phyloP scores from a whole-genome alignment of 2,888 invertebrate species.

The Tricholauxania praeusta region DNA sequence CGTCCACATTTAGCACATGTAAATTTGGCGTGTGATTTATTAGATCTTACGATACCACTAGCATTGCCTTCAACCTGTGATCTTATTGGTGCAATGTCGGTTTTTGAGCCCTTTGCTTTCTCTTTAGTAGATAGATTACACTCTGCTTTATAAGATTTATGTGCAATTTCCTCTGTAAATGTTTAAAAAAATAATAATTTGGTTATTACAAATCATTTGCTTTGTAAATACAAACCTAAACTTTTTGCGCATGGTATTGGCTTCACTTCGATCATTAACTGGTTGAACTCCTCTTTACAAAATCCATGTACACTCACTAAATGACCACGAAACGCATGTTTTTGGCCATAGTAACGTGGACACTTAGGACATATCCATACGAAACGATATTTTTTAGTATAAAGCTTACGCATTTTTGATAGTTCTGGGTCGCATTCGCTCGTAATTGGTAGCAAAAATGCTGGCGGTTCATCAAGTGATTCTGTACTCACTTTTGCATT shows the following conservation, averaged over 20 bases:
- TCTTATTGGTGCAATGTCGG: too few relatives aligned
- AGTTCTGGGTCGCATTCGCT: constrained; percentile 25
- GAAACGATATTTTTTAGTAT: constrained; percentile 17
- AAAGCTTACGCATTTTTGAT: constrained; percentile 1
- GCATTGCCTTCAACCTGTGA: too few relatives aligned
- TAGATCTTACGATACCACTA: background rate
- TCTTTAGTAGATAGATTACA: too few relatives aligned
- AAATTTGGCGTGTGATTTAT: constrained; percentile 17
- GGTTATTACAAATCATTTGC: too few relatives aligned
- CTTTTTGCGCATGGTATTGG: constrained; percentile 43
- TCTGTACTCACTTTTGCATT: too few relatives aligned
- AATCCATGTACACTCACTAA: constrained; percentile 26
- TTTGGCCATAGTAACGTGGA: constrained; percentile 30
- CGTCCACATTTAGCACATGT: constrained; percentile 52
- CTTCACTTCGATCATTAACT: constrained; percentile 26
- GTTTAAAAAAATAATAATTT: too few relatives aligned
- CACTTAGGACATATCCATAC: constrained; percentile 31
- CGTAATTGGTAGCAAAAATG: constrained; percentile 12
- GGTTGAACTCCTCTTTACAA: constrained; percentile 26
- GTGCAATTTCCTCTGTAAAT: too few relatives aligned
- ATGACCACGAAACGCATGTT: constrained; percentile 35
- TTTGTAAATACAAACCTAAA: background rate
- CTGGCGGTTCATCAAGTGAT: constrained; percentile 6
- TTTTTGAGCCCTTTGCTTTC: too few relatives aligned
- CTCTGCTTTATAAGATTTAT: too few relatives aligned